phyloP scores from a whole-genome alignment of 2,888 invertebrate genomes.

The Odiellus spinosus region DNA sequence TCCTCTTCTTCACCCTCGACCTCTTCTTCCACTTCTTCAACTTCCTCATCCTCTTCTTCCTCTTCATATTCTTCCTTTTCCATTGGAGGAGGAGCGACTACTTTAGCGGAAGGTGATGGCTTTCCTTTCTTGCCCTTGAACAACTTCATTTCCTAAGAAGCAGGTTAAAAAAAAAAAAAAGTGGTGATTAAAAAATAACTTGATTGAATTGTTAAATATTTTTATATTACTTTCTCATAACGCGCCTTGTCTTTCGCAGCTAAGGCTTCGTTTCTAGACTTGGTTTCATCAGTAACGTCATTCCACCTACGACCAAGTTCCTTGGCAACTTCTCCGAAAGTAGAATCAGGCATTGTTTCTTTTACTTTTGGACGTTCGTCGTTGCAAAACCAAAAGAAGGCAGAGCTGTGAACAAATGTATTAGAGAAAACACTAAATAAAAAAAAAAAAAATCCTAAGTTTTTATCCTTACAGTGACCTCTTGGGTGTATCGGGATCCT shows the following conservation, averaged over 20 bases:
- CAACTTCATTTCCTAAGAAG: conserved; percentile 60
- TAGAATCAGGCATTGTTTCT: conserved; percentile 76
- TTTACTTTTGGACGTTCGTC: conserved; percentile 92
- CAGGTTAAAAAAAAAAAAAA: no score
- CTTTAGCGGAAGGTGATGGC: conserved; percentile 16
- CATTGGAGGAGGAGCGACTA: conserved; percentile 31
- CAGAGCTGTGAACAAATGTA: conserved; percentile 73
- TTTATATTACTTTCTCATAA: conserved; percentile 83
- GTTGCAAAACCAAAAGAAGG: conserved; percentile 99
- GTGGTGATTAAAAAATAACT: no score
- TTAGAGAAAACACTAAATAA: no score
- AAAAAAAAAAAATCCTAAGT: no score
- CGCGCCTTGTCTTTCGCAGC: conserved; percentile 88
- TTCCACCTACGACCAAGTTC: conserved; percentile 91
- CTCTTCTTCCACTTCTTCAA: conserved; percentile 43
- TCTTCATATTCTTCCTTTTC: conserved; percentile 25
- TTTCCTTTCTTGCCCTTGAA: conserved; percentile 53
- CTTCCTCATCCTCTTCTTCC: conserved; percentile 25
- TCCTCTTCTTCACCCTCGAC: conserved; percentile 48
- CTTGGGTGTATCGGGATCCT: conserved; percentile 98
- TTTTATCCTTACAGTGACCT: conserved; percentile 78
- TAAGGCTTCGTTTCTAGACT: conserved; percentile 79
- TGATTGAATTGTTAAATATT: no score
- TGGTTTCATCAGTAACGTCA: conserved; percentile 62
- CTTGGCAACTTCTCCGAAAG: conserved; percentile 93